These are phyloP conservation scores for Nothocercus julius DNA, from an alignment of 2,113 vertebrate species.

Conservation along the genomic window DNA sequence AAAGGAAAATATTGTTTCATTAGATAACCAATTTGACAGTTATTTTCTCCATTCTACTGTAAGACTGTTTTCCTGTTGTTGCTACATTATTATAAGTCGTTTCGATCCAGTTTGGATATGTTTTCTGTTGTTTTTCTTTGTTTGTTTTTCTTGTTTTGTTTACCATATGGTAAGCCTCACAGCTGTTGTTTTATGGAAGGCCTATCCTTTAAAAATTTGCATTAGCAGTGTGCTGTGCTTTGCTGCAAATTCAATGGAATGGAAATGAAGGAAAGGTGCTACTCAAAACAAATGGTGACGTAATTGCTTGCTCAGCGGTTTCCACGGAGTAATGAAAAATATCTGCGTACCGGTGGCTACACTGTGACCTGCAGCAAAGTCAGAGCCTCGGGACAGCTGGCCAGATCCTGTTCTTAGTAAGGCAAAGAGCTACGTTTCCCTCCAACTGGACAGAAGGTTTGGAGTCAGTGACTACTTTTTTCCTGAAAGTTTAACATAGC, in stretches of 20 bases:
- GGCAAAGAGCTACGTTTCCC: neutral
- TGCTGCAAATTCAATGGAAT: neutral
- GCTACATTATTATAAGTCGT: neutral
- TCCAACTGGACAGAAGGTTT: neutral
- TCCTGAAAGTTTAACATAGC: neutral
- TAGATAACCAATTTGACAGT: neutral
- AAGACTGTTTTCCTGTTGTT: neutral
- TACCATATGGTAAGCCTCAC: neutral
- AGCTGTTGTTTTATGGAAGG: conserved; percentile 11
- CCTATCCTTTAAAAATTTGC: neutral
- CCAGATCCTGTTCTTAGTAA: neutral
- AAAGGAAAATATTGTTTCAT: neutral
- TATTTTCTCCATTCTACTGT: neutral
- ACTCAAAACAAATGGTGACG: neutral
- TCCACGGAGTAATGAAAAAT: neutral
- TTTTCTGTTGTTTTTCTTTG: neutral
- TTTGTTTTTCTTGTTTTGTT: neutral
- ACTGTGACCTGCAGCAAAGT: neutral
- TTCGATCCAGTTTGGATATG: neutral
- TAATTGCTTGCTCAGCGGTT: neutral
- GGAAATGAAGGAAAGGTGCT: neutral
- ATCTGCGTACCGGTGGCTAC: neutral
- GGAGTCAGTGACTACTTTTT: neutral
- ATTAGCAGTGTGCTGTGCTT: neutral
- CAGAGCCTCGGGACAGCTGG: neutral